Percentiles rank a stretch among this genome's conserved stretches.
phyloP scores from a whole-genome alignment of 2,113 vertebrate species.

The Oryzias woworae region DNA sequence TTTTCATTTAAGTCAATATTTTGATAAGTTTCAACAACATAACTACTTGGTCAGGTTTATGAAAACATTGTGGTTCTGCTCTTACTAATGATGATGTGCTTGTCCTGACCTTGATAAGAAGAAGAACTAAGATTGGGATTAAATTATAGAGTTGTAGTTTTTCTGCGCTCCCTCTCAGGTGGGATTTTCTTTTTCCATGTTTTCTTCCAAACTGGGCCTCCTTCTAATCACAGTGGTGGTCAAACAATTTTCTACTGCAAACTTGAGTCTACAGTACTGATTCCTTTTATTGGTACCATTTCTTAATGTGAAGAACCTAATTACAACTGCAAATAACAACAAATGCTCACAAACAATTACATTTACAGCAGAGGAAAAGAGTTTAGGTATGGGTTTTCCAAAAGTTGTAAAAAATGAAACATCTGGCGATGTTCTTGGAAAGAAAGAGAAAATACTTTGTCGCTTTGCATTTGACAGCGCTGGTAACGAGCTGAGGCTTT shows the following conservation, averaged over 20 bases:
- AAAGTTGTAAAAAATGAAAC: conserved; percentile 72
- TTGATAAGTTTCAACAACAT: too few relatives aligned
- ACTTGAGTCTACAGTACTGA: conserved; percentile 62
- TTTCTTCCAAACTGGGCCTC: conserved; percentile 37
- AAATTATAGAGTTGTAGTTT: conserved; percentile 9
- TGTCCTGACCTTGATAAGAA: conserved; percentile 1
- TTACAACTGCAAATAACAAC: conserved; percentile 71
- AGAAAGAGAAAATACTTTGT: conserved; percentile 63
- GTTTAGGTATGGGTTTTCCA: conserved; percentile 68
- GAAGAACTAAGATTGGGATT: conserved; percentile 21
- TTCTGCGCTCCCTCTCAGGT: conserved; percentile 54
- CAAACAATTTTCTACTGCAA: conserved; percentile 61
- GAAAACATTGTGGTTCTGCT: too few relatives aligned
- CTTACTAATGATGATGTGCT: neutral
- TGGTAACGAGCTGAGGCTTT: conserved; percentile 43
- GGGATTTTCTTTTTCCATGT: conserved; percentile 46
- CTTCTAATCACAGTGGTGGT: conserved; percentile 54
- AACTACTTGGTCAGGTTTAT: too few relatives aligned
- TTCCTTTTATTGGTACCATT: conserved; percentile 72
- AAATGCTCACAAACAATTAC: conserved; percentile 73
- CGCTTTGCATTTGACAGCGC: conserved; percentile 73
- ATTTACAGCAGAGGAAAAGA: conserved; percentile 64
- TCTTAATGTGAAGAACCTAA: conserved; percentile 77
- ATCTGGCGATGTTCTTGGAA: conserved; percentile 66
- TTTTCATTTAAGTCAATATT: too few relatives aligned